Evolutionary conservation across 2,113 vertebrate species (phyloP), one percentile per base, ranked within the genome.

Genomic region (Synchiropus splendidus): DNA sequence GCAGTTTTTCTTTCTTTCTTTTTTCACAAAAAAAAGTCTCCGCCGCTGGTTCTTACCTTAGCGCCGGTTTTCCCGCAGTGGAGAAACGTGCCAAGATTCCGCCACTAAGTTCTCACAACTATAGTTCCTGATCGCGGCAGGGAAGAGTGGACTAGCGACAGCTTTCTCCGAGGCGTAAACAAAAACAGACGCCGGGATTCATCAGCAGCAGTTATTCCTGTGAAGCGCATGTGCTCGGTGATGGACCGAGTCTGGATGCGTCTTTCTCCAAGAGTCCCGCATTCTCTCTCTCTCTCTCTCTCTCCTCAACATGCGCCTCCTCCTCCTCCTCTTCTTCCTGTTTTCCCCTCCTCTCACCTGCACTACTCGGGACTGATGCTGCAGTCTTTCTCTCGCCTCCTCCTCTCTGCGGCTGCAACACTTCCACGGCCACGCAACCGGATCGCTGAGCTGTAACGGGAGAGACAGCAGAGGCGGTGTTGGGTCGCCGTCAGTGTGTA

Each of bases 361-460:
- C 89, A 85, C 90, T 89, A 89, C 88, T 83, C 79, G 86, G 85
- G 87, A 87, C 86, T 85, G 89, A 92, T 91, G 89, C 89, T 92
- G 90, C 92, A 90, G 89, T 86, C 84, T 86, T 84, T 72, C 78
- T 59, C 80, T 51, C 78, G 48, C 47, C 54, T 77, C 59, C 60
- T 48, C 48, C 39, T 41, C 69, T 42, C 66, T 69, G 80, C 85
- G 87, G 80, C 82, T 84, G 75, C 82, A 85, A 82, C 80, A 75
- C 75, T 82, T 64, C 69, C 58, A 64, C 59, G 60, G 50, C 62
- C 64, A 61, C 68, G 78, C 75, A 89, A 92, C 88, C 91, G 85
- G 88, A 89, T 84, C 81, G 75, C 78, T 83, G 83, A 83, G 87
- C 89, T 87, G 88, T 88, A 86, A 90, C 86, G 85, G 86, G 72